phyloP scores from a whole-genome alignment of 2,888 invertebrate genomes.

The Rugalucina vietnamica region DNA sequence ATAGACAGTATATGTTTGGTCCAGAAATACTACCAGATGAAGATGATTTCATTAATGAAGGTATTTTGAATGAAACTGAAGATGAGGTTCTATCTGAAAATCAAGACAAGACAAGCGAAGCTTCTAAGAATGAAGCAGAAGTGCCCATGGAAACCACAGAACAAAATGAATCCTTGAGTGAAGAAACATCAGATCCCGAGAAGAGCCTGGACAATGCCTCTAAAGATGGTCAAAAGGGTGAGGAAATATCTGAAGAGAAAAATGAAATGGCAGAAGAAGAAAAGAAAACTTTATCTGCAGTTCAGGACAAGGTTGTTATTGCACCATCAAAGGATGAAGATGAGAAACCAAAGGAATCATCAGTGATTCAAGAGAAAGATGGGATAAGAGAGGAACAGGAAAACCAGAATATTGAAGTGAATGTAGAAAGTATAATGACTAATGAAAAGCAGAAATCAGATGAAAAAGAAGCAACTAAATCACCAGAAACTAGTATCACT shows the following conservation, averaged over 20 bases:
- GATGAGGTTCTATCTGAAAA: neutral
- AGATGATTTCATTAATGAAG: neutral
- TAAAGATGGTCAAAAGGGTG: slow-evolving; percentile 20
- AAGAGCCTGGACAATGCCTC: slow-evolving; percentile 20
- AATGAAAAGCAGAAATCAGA: neutral
- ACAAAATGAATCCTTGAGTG: neutral
- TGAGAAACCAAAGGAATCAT: neutral
- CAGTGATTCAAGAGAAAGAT: neutral
- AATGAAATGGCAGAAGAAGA: neutral
- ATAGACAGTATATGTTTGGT: neutral
- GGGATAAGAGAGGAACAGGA: neutral
- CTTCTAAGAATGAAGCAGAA: neutral
- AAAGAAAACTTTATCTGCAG: no score
- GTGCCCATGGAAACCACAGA: neutral
- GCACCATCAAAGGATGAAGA: no score
- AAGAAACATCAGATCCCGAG: neutral
- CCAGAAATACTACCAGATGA: neutral
- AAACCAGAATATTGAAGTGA: neutral
- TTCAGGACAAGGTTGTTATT: no score
- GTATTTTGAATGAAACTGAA: neutral
- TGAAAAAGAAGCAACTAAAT: neutral
- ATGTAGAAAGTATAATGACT: neutral
- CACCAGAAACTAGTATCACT: neutral
- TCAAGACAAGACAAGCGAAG: neutral
- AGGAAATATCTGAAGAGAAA: neutral